These are phyloP conservation scores for Cantharis nigra DNA, from an alignment of 2,888 invertebrate genomes.

Conservation along the genomic window DNA sequence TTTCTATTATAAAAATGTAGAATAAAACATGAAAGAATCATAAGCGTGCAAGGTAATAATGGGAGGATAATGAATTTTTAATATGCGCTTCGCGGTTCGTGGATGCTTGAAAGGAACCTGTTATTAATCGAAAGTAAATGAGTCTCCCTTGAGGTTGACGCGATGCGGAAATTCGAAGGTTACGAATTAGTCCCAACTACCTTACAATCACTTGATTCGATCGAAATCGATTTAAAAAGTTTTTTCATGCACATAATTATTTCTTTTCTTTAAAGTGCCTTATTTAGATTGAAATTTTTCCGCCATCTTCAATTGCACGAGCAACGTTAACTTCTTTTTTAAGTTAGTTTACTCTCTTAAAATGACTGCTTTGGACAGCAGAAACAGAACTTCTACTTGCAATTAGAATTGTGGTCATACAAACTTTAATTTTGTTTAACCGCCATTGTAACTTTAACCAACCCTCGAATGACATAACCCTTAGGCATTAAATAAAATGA, in stretches of 20 bases:
- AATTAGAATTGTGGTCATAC: neutral
- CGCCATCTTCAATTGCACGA: neutral
- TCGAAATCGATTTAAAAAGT: neutral
- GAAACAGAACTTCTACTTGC: neutral
- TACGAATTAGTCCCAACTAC: constrained; percentile 8
- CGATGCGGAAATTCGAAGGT: constrained; percentile 12
- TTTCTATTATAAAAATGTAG: neutral
- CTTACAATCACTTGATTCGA: neutral
- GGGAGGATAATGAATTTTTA: constrained; percentile 21
- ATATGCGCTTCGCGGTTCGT: constrained; percentile 15
- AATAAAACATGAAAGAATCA: constrained; percentile 1
- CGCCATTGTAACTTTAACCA: neutral
- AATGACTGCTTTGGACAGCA: neutral
- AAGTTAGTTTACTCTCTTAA: neutral
- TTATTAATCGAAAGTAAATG: constrained; percentile 24
- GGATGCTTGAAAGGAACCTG: constrained; percentile 6
- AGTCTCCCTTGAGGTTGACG: constrained; percentile 18
- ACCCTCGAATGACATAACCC: neutral
- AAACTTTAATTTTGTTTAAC: neutral
- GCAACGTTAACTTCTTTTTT: neutral
- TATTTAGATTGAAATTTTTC: neutral
- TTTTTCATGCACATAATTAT: neutral
- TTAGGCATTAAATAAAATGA: neutral
- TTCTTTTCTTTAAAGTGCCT: neutral
- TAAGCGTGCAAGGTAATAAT: constrained; percentile 16